These are phyloP conservation scores for Brachyhypopomus occidentalis DNA, from an alignment of 2,113 vertebrate species.

Conservation along the genomic window DNA sequence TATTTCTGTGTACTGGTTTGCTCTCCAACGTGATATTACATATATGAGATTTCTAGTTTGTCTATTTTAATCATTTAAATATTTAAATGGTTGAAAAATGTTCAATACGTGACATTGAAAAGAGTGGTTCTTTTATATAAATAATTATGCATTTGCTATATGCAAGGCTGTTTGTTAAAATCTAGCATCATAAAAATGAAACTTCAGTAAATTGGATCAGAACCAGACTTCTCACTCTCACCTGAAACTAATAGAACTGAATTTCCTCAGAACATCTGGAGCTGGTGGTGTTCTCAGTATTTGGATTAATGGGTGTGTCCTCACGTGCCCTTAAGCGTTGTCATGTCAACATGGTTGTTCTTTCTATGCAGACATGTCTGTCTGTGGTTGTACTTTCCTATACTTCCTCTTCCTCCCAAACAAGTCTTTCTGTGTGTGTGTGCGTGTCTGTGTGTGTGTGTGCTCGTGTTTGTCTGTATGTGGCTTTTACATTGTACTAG, in stretches of 20 bases:
- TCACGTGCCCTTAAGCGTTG: too few relatives aligned
- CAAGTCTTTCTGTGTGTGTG: not conserved
- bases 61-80: not conserved
- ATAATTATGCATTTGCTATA: not conserved
- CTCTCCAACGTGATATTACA: constrained; percentile 21
- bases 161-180: not conserved
- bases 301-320: not conserved
- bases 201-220: not conserved
- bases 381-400: not conserved
- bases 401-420: not conserved
- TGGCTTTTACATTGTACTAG: not conserved
- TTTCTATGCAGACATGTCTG: not conserved
- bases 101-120: not conserved
- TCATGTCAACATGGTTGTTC: not conserved
- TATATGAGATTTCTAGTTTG: not conserved
- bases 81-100: not conserved
- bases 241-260: not conserved
- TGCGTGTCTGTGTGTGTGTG: not conserved
- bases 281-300: not conserved
- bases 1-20: constrained; percentile 22
- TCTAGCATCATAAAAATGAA: too few relatives aligned
- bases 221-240: not conserved
- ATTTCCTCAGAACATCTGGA: constrained; percentile 11
- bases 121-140: not conserved
- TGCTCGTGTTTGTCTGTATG: constrained; percentile 1